Evolutionary conservation across 2,797 vertebrate species (phyloP), one percentile per base, ranked within the genome.

Genomic region (Dallia pectoralis): DNA sequence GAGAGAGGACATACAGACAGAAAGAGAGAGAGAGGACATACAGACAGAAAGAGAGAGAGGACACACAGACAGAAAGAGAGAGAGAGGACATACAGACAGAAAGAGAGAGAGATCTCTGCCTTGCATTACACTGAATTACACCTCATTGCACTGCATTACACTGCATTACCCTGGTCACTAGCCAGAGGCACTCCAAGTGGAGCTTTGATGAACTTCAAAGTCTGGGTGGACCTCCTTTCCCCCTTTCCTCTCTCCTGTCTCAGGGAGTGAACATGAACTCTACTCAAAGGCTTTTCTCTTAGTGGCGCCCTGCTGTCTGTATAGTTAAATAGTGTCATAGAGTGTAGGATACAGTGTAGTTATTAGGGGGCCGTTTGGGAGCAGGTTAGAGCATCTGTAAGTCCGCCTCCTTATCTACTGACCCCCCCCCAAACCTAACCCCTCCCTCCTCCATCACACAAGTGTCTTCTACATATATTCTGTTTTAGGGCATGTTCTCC

Each of bases 201-300:
- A 92, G 88, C 91, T 92, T 89, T 93, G 92, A 93, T 93, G 91
- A 91, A 93, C 93, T 95, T 95, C 93, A 94, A 95, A 95, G 94
- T 89, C 89, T 91, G 92, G 51, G n/a, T 22, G 51, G 92, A 74
- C 89, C 70, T 53, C 84, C 78, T 74, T 14, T 33, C 40, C 15
- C n/a, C 33, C 40, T 71, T n/a, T 59, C 61, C 16, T 33, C 36
- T 36, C 53, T 62, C 36, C 59, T 4, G 27, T 9, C 51, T 11
- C 51, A 19, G 51, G 53, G 27, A 93, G 89, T 92, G 91, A 89
- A 91, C 90, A 83, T 87, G 83, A 62, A 62, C 22, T 29, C 29
- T 62, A 62, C 16, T 62, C 27, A 62, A 27, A 62, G 51, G 2
- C 0, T 53, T 53, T 2, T 6, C n/a, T 19, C 19, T 6, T 8